Percentiles rank a stretch among this genome's conserved stretches.
phyloP scores from a whole-genome alignment of 2,113 vertebrate species.

The Trachemys scripta region DNA sequence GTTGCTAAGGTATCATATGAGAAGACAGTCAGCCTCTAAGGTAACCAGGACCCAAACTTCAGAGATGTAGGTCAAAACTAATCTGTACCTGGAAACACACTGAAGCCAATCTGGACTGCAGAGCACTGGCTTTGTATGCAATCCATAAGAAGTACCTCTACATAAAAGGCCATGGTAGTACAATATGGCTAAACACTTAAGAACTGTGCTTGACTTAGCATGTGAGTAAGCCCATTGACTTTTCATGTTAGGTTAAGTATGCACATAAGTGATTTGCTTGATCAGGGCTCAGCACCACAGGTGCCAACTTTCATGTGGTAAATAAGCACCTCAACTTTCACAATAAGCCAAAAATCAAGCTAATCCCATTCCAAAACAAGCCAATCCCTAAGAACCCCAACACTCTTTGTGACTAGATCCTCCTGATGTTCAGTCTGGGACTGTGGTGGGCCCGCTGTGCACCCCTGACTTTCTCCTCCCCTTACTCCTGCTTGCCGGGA shows the following conservation, averaged over 20 bases:
- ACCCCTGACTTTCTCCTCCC: too few species aligned
- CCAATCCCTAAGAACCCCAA: not conserved
- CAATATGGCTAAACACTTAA: not conserved
- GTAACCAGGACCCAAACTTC: not conserved
- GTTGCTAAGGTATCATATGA: not conserved
- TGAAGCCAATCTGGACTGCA: not conserved
- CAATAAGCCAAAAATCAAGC: too few species aligned
- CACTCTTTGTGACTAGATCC: too few species aligned
- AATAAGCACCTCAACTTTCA: too few species aligned
- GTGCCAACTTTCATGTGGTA: too few species aligned
- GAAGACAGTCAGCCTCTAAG: too few species aligned
- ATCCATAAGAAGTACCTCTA: too few species aligned
- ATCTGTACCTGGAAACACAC: not conserved
- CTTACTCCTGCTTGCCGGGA: too few species aligned
- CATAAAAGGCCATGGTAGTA: fast-evolving
- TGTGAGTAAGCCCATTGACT: not conserved
- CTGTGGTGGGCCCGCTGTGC: too few species aligned
- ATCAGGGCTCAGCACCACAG: too few species aligned
- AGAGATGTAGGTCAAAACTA: not conserved
- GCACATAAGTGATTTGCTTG: not conserved
- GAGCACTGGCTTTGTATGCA: not conserved
- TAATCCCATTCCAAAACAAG: too few species aligned
- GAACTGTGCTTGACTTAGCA: not conserved
- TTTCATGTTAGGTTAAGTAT: not conserved
- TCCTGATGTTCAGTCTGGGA: too few species aligned